Evolutionary conservation across 2,888 invertebrate genomes (phyloP).

Genomic region (Tipula confusa): DNA sequence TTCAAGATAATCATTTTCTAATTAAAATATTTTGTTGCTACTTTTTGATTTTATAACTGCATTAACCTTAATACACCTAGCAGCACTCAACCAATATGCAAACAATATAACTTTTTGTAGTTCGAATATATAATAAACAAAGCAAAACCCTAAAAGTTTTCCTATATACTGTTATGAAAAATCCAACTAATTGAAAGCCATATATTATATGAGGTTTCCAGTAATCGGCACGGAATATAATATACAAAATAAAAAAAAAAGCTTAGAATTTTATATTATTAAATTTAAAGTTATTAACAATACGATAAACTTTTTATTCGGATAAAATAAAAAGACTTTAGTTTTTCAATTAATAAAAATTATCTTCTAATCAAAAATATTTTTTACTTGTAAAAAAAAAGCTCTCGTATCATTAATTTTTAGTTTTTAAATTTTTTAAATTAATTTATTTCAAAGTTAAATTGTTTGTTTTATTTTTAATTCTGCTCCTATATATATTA

Average conservation of each 20-base stretch:
- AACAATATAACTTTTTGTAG: too few species aligned
- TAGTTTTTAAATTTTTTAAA: neutral
- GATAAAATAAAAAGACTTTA: neutral
- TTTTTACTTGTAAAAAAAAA: neutral
- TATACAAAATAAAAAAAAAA: neutral
- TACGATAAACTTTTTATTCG: neutral
- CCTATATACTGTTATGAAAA: too few species aligned
- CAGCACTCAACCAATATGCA: too few species aligned
- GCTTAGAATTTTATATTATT: neutral
- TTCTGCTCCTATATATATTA: neutral
- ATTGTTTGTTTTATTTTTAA: slow-evolving; percentile 12
- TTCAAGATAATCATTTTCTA: too few species aligned
- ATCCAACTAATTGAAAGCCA: too few species aligned
- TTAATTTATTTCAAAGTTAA: neutral
- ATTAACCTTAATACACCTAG: too few species aligned
- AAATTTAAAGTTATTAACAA: neutral
- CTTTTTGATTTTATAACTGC: too few species aligned
- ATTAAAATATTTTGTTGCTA: too few species aligned
- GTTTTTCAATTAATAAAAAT: neutral
- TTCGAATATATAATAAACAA: too few species aligned
- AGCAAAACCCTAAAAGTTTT: too few species aligned
- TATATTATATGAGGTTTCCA: too few species aligned
- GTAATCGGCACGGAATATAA: neutral
- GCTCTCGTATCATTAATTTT: neutral
- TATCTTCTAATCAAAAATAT: slow-evolving; percentile 9